phyloP scores from a whole-genome alignment of 2,113 vertebrate genomes.

The Apistogramma diplotaenia region DNA sequence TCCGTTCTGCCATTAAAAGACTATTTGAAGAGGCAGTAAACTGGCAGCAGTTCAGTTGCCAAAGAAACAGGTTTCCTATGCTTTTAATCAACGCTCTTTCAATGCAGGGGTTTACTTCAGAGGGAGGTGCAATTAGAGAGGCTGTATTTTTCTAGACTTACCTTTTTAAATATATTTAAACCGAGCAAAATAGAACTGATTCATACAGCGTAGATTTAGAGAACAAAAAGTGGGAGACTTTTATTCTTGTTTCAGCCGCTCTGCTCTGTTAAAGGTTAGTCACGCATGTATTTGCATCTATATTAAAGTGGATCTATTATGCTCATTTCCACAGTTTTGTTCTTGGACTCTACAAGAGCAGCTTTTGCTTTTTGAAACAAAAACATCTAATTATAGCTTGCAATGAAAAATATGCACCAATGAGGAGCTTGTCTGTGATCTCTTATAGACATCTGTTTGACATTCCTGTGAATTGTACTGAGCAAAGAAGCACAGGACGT shows the following conservation, averaged over 20 bases:
- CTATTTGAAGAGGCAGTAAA: slow-evolving; percentile 7
- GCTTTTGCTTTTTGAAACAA: not conserved
- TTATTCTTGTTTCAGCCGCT: not conserved
- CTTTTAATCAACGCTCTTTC: not conserved
- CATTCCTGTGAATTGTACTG: too few relatives aligned
- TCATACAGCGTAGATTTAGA: not conserved
- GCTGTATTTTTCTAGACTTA: not conserved
- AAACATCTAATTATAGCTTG: not conserved
- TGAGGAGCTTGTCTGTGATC: too few relatives aligned
- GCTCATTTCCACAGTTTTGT: not conserved
- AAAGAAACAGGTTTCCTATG: slow-evolving; percentile 41
- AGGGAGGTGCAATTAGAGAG: not conserved
- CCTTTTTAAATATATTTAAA: not conserved
- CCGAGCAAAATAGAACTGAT: not conserved
- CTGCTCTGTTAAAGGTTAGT: not conserved
- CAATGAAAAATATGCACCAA: not conserved
- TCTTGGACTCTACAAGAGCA: not conserved
- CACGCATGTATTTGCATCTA: not conserved
- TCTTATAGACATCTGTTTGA: too few relatives aligned
- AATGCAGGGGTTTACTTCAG: not conserved
- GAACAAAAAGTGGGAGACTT: not conserved
- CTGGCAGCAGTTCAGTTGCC: slow-evolving; percentile 4
- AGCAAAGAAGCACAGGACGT: not conserved
- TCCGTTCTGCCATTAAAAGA: slow-evolving; percentile 1
- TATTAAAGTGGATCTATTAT: not conserved